Conservation (phyloP, 2,797 vertebrate genomes). For the Cottoperca gobio region DNA sequence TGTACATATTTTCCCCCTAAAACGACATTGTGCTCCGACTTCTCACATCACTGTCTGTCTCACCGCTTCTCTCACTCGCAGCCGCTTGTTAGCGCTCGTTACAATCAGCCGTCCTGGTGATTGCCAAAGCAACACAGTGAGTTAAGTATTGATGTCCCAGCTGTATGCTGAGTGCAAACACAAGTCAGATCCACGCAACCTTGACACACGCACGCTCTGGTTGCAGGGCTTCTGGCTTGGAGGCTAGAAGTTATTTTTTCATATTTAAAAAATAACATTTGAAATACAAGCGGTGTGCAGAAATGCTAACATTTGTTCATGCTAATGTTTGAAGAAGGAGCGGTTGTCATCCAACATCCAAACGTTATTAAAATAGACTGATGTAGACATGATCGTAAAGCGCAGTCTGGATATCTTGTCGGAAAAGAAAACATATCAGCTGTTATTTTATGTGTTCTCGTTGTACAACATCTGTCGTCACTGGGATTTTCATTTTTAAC, state of each 20-base stretch:
- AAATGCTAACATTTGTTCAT: background rate
- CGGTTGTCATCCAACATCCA: constrained; percentile 2
- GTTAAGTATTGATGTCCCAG: constrained; percentile 30
- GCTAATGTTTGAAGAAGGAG: background rate
- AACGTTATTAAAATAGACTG: constrained; percentile 6
- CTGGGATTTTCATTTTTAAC: constrained; percentile 45
- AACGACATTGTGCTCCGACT: background rate
- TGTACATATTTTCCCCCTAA: background rate
- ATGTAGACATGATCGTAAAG: constrained; percentile 54
- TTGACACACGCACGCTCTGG: background rate
- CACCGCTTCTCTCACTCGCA: constrained; percentile 41
- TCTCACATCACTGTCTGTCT: too few relatives aligned
- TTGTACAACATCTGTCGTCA: constrained; percentile 50
- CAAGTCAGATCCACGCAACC: constrained; percentile 6
- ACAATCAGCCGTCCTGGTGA: constrained; percentile 60
- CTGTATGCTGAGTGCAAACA: constrained; percentile 33
- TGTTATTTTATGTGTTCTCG: constrained; percentile 52
- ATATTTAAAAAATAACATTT: too few relatives aligned
- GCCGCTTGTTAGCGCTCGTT: constrained; percentile 38
- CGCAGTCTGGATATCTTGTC: constrained; percentile 32
- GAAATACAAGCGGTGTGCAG: background rate
- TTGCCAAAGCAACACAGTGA: constrained; percentile 31
- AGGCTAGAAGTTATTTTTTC: background rate
- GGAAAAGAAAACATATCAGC: constrained; percentile 19
- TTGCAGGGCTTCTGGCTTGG: background rate